Conservation (phyloP, 2,113 vertebrate genomes). For the Pavo muticus region DNA sequence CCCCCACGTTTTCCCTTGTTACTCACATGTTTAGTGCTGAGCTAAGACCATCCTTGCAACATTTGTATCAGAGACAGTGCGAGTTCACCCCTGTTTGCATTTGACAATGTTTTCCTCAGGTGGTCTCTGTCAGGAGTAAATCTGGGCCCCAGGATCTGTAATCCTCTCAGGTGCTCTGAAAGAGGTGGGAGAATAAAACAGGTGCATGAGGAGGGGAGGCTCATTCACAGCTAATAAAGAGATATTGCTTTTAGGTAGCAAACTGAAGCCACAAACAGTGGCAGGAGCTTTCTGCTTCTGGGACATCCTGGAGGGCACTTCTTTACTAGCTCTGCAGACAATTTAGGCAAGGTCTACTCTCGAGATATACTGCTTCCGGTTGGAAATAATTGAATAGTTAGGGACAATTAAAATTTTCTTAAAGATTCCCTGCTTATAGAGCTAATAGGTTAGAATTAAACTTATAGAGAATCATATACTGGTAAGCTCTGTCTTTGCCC, state of each 20-base stretch:
- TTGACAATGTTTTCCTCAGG: neutral
- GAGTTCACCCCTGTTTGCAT: constrained; percentile 11
- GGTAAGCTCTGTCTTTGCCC: neutral
- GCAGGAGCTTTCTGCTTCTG: neutral
- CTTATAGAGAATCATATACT: neutral
- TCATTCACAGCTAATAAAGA: neutral
- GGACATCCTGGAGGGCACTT: neutral
- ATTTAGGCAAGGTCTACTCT: neutral
- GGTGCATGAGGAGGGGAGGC: neutral
- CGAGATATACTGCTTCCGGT: neutral
- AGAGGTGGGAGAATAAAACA: neutral
- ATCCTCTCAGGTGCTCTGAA: neutral
- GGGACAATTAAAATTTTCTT: neutral
- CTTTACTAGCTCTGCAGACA: neutral
- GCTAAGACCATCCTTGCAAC: neutral
- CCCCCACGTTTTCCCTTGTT: rapidly evolving
- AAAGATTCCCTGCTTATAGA: neutral
- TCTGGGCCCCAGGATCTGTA: neutral
- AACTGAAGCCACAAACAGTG: neutral
- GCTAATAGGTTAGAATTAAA: neutral
- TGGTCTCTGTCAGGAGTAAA: neutral
- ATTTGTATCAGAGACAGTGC: neutral
- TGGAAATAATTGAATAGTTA: neutral
- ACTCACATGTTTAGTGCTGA: rapidly evolving
- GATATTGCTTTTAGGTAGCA: neutral